Evolutionary conservation across 1,140 invertebrate species (phyloP).

Genomic region (Nephotettix cincticeps): DNA sequence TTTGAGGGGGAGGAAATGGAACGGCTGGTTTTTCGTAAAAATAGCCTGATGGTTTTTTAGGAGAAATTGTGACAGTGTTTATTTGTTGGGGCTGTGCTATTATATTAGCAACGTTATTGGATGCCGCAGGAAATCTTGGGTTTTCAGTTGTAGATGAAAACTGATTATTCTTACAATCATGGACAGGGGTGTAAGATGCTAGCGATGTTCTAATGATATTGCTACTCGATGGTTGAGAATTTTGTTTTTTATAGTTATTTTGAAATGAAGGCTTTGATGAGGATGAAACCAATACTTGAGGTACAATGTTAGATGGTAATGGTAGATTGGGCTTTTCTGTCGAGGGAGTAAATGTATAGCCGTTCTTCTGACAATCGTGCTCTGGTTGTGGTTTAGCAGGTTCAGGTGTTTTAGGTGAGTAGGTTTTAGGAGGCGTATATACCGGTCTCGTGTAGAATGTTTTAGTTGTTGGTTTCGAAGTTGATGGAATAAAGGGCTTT

Average conservation of each 20-base stretch:
- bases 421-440: no score
- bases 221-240: no score
- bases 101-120: neutral
- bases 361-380: no score
- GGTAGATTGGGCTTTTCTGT: neutral
- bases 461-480: neutral
- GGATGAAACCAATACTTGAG: neutral
- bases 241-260: no score
- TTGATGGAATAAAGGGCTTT: neutral
- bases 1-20: neutral
- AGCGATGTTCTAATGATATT: no score
- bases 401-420: no score
- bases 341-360: no score
- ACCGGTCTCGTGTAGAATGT: no score
- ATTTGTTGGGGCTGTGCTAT: slow-evolving; percentile 3
- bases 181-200: no score
- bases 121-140: neutral
- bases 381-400: no score
- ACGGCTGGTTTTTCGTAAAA: neutral
- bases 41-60: neutral
- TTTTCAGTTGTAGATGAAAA: neutral
- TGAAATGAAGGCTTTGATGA: no score
- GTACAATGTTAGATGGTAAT: neutral
- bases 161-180: no score
- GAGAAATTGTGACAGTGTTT: neutral